A percentile compares a stretch with the other conserved stretches of the same genome.
These are phyloP conservation scores for Callipepla squamata DNA, from an alignment of 2,113 vertebrate genomes.

Conservation along the genomic window DNA sequence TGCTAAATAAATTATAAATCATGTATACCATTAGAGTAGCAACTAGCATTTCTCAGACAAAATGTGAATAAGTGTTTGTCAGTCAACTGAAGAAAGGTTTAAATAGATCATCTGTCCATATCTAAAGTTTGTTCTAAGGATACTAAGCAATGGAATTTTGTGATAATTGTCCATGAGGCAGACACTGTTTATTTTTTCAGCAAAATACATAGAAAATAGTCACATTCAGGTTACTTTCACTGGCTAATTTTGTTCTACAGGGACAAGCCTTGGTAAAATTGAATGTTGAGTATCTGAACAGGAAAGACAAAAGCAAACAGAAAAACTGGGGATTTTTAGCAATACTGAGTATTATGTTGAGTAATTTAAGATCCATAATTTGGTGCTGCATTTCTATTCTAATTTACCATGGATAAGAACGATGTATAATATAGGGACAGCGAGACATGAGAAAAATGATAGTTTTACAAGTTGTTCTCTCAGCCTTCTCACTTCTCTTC, in stretches of 20 bases:
- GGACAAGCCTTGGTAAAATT: not conserved
- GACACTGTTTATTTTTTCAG: not conserved
- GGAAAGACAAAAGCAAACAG: not conserved
- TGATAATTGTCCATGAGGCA: not conserved
- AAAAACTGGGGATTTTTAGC: not conserved
- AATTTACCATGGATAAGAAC: not conserved
- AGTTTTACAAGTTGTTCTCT: slow-evolving; percentile 15
- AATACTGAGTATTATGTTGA: not conserved
- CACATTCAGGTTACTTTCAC: not conserved
- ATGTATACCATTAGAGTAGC: slow-evolving; percentile 31
- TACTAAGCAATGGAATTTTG: not conserved
- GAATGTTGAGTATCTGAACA: not conserved
- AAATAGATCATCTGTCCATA: rapidly evolving
- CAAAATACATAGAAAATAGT: not conserved
- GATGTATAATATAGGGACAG: not conserved
- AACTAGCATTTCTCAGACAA: not conserved
- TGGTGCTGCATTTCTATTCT: not conserved
- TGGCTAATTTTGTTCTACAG: not conserved
- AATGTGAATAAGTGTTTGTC: not conserved
- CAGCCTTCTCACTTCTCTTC: slow-evolving; percentile 28
- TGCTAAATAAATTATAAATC: slow-evolving; percentile 68
- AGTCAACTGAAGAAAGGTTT: not conserved
- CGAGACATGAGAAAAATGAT: not conserved
- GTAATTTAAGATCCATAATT: not conserved
- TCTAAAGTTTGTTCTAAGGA: not conserved